Evolutionary conservation across 2,113 vertebrate genomes (phyloP).

Genomic region (Neodontobutis hainanensis): DNA sequence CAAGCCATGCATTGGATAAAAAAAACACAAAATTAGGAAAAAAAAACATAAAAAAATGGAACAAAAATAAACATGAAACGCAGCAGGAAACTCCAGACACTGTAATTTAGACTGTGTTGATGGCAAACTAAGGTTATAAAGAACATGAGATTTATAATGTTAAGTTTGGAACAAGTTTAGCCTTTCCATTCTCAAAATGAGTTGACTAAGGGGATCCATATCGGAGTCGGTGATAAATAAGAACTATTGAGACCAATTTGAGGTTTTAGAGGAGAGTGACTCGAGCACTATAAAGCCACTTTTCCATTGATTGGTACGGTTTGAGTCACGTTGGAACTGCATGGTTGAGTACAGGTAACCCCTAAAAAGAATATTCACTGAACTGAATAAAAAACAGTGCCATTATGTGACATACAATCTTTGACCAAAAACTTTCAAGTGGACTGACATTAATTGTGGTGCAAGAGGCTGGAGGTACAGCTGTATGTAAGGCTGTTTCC

Average conservation of each 20-base stretch:
- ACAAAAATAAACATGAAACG: constrained; percentile 32
- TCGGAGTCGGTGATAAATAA: constrained; percentile 68
- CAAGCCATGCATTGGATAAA: background rate
- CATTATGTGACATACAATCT: too few species aligned
- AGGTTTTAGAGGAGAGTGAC: constrained; percentile 62
- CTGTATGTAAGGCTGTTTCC: too few species aligned
- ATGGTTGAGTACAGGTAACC: background rate
- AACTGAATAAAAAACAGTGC: background rate
- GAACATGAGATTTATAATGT: constrained; percentile 76
- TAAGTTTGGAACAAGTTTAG: constrained; percentile 67
- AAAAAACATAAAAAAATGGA: constrained; percentile 45
- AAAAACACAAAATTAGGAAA: constrained; percentile 27
- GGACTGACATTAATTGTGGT: too few species aligned
- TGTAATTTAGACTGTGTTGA: constrained; percentile 75
- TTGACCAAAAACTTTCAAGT: too few species aligned
- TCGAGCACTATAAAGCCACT: constrained; percentile 33
- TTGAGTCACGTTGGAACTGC: background rate
- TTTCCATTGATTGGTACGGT: background rate
- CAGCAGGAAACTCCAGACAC: constrained; percentile 67
- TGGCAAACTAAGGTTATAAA: constrained; percentile 68
- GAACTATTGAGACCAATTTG: constrained; percentile 69
- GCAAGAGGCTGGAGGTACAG: too few species aligned
- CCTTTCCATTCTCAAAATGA: constrained; percentile 67
- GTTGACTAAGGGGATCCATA: constrained; percentile 61
- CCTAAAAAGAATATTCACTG: background rate